Conservation (phyloP, 2,888 invertebrate species). For the Heteropelma amictum region DNA sequence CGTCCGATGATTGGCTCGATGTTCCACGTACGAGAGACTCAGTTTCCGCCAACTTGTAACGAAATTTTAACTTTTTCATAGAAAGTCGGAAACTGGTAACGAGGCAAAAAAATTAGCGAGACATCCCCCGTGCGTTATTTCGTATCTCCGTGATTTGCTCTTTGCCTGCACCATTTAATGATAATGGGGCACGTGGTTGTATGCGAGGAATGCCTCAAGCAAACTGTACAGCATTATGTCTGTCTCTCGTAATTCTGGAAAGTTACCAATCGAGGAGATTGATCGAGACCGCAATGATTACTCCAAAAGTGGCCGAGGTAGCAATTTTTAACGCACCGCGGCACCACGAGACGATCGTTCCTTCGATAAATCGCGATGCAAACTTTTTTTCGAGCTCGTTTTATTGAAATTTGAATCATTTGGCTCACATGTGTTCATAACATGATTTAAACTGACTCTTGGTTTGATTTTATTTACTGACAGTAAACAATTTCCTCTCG, state of each 20-base stretch:
- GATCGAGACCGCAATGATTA: constrained; percentile 1
- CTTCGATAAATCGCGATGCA: background rate
- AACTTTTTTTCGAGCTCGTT: background rate
- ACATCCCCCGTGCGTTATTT: background rate
- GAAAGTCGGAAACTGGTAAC: constrained; percentile 59
- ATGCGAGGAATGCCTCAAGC: too few species aligned
- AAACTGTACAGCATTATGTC: too few species aligned
- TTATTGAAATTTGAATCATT: too few species aligned
- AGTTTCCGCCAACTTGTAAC: constrained; percentile 18
- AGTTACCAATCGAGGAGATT: constrained; percentile 53
- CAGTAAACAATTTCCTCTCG: too few species aligned
- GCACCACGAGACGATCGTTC: constrained; percentile 64
- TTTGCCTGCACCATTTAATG: too few species aligned
- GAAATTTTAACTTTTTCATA: constrained; percentile 48
- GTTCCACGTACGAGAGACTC: constrained; percentile 7
- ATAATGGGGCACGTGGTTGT: too few species aligned
- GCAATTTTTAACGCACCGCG: constrained; percentile 59
- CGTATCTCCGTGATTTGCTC: too few species aligned
- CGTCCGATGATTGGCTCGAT: constrained; percentile 23
- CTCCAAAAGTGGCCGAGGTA: constrained; percentile 20
- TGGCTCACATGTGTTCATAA: too few species aligned
- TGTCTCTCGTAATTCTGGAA: constrained; percentile 37
- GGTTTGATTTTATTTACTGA: too few species aligned
- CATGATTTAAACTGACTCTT: too few species aligned
- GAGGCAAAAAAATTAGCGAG: constrained; percentile 1